Conservation (phyloP, 2,113 vertebrate species). For the Pluvianellus socialis region DNA sequence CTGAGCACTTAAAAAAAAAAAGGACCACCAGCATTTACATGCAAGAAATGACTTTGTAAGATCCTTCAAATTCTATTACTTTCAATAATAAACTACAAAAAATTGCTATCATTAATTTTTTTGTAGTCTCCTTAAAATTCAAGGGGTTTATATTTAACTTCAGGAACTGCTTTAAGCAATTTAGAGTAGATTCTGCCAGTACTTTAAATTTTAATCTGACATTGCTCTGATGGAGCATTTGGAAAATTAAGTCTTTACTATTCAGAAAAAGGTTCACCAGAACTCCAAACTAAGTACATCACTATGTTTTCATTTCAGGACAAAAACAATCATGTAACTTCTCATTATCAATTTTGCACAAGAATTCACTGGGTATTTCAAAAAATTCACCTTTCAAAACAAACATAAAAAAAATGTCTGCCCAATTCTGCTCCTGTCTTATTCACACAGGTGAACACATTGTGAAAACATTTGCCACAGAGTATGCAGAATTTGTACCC, state of each 20-base stretch:
- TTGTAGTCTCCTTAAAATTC: background rate
- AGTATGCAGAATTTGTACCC: background rate
- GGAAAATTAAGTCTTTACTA: background rate
- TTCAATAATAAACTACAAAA: background rate
- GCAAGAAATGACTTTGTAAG: constrained; percentile 52
- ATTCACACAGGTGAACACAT: background rate
- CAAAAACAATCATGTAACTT: background rate
- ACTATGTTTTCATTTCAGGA: background rate
- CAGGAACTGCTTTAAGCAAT: background rate
- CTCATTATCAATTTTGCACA: background rate
- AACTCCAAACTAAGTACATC: background rate
- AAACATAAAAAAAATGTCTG: background rate
- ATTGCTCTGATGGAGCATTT: background rate
- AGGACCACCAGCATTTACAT: constrained; percentile 1
- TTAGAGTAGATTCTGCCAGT: background rate
- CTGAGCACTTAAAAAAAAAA: background rate
- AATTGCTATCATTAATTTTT: background rate
- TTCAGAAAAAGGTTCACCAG: background rate
- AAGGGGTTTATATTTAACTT: background rate
- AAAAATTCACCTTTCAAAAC: background rate
- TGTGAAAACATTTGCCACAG: background rate
- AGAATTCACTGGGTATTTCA: background rate
- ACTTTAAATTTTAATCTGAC: background rate
- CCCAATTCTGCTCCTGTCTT: background rate
- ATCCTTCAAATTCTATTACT: constrained; percentile 52